These are phyloP conservation scores for Oxyura jamaicensis DNA, from an alignment of 2,113 vertebrate species.

Conservation along the genomic window DNA sequence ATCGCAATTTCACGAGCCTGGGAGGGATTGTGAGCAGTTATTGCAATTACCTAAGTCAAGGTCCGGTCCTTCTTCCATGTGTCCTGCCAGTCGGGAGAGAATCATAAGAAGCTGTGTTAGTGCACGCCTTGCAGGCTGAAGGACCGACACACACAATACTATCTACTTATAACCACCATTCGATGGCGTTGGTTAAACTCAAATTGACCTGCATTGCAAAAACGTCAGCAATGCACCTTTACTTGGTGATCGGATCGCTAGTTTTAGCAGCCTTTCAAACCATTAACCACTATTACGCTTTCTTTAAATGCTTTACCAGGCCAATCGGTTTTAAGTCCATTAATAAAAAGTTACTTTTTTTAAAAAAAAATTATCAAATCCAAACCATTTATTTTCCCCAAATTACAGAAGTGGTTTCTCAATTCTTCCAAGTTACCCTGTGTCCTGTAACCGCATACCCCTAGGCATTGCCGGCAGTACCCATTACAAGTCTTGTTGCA, in stretches of 20 bases:
- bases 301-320: slow-evolving; percentile 61
- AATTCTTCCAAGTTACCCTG: slow-evolving; percentile 75
- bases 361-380: not conserved
- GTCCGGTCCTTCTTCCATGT: slow-evolving; percentile 87
- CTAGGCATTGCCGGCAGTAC: slow-evolving; percentile 86
- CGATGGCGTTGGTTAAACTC: slow-evolving; percentile 71
- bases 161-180: slow-evolving; percentile 75
- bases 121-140: slow-evolving; percentile 65
- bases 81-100: slow-evolving; percentile 85
- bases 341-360: slow-evolving; percentile 60
- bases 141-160: slow-evolving; percentile 80
- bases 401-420: slow-evolving; percentile 81
- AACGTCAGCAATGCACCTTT: slow-evolving; percentile 72
- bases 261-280: slow-evolving; percentile 75
- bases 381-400: slow-evolving; percentile 73
- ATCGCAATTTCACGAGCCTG: rapidly evolving
- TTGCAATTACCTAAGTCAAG: slow-evolving; percentile 88
- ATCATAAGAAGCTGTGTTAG: slow-evolving; percentile 74
- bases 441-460: slow-evolving; percentile 79
- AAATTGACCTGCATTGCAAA: slow-evolving; percentile 71
- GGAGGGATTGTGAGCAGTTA: not conserved
- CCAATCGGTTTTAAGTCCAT: slow-evolving; percentile 73
- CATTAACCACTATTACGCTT: slow-evolving; percentile 67
- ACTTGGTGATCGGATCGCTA: slow-evolving; percentile 59
- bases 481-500: slow-evolving; percentile 79